These are phyloP conservation scores for Capitella teleta DNA, from an alignment of 1,140 invertebrate species.

Conservation along the genomic window DNA sequence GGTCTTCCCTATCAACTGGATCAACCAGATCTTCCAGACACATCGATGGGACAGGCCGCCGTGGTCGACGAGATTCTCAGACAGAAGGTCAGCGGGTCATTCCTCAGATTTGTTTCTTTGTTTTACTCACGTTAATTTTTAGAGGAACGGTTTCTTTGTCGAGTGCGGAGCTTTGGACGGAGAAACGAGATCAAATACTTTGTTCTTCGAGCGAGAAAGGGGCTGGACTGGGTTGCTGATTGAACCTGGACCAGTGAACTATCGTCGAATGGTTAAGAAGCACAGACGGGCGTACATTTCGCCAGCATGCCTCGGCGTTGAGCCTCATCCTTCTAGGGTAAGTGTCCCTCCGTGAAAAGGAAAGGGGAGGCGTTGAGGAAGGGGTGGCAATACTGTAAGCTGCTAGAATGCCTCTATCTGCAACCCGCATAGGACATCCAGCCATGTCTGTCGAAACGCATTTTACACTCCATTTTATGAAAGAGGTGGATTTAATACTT, in stretches of 20 bases:
- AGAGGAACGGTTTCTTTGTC: constrained; percentile 45
- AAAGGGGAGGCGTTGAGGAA: no score
- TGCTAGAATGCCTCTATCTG: no score
- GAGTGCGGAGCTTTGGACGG: constrained; percentile 52
- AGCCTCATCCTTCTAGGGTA: neutral
- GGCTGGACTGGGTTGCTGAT: constrained; percentile 64
- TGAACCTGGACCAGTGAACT: constrained; percentile 57
- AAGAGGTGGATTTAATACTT: no score
- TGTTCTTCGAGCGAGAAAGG: constrained; percentile 59
- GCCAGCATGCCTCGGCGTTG: neutral
- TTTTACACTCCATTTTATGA: no score
- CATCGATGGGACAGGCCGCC: neutral
- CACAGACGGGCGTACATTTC: neutral
- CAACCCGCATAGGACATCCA: no score
- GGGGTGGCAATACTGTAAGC: no score
- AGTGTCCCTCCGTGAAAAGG: no score
- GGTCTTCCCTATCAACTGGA: neutral
- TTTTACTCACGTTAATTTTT: no score
- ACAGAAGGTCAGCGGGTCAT: neutral
- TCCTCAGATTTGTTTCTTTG: no score
- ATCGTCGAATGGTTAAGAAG: constrained; percentile 29
- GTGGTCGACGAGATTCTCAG: neutral
- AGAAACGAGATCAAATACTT: constrained; percentile 52
- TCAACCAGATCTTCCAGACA: neutral
- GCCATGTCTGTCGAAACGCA: no score